A percentile compares a stretch with the other conserved stretches of the same genome.
Evolutionary conservation across 2,888 invertebrate genomes (phyloP).

Genomic region (Hirudinaria manillensis): DNA sequence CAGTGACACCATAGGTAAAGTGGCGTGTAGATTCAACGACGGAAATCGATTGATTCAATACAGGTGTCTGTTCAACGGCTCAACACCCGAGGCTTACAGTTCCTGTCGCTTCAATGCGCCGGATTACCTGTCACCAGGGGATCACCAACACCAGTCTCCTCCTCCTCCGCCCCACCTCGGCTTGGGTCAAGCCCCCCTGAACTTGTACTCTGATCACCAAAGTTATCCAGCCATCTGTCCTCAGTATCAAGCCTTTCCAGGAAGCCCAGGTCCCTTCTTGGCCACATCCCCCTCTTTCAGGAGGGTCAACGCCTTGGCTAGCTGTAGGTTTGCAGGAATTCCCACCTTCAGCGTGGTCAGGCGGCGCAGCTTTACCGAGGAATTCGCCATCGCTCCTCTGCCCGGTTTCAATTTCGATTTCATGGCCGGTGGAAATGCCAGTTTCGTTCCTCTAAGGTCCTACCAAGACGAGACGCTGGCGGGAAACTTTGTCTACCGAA

Average conservation of each 20-base stretch:
- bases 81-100: neutral
- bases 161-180: too few relatives aligned
- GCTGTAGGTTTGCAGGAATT: slow-evolving; percentile 19
- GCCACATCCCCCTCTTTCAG: slow-evolving; percentile 8
- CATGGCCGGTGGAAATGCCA: slow-evolving; percentile 9
- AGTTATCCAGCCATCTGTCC: too few relatives aligned
- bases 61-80: too few relatives aligned
- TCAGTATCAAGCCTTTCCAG: neutral
- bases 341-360: slow-evolving; percentile 28
- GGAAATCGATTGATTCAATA: too few relatives aligned
- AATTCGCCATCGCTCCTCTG: slow-evolving; percentile 26
- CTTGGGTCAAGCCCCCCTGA: too few relatives aligned
- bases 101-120: slow-evolving; percentile 4
- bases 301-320: neutral
- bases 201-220: too few relatives aligned
- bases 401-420: slow-evolving; percentile 10
- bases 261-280: slow-evolving; percentile 2
- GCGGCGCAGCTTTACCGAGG: slow-evolving; percentile 28
- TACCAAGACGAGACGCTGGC: slow-evolving; percentile 8
- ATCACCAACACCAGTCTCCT: too few relatives aligned
- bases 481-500: neutral
- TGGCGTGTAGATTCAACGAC: too few relatives aligned
- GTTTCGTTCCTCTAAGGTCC: neutral
- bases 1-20: too few relatives aligned
- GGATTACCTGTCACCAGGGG: neutral